Conservation (phyloP, 2,113 vertebrate species). For the Muntiacus reevesi region DNA sequence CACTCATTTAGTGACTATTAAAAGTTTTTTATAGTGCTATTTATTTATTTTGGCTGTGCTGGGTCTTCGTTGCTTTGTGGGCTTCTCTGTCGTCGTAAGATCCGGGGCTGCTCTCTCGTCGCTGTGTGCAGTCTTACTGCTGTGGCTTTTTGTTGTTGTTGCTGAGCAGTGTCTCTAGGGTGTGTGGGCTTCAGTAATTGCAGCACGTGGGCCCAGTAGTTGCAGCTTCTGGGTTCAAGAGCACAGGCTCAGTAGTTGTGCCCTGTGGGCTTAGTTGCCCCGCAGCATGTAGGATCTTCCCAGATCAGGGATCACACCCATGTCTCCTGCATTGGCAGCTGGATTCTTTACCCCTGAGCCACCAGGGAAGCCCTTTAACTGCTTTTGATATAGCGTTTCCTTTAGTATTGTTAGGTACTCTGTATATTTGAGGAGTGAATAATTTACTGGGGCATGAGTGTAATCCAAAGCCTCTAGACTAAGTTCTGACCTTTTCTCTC, state of each 20-base stretch:
- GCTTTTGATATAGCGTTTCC: background rate
- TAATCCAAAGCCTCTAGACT: background rate
- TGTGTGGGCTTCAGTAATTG: background rate
- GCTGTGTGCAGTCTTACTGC: background rate
- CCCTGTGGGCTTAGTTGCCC: background rate
- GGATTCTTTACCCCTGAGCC: background rate
- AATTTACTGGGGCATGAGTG: background rate
- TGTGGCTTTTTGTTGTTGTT: background rate
- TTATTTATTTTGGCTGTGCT: background rate
- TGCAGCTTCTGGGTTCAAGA: background rate
- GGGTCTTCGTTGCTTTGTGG: background rate
- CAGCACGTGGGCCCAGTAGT: background rate
- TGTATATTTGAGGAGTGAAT: background rate
- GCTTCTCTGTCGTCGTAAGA: background rate
- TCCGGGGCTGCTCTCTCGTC: accelerated
- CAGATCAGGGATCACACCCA: background rate
- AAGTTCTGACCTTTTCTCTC: background rate
- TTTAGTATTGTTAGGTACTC: background rate
- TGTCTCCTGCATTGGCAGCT: background rate
- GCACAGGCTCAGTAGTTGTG: background rate
- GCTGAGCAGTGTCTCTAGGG: background rate
- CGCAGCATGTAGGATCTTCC: background rate
- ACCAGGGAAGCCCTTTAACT: background rate
- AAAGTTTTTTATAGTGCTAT: background rate
- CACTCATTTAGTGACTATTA: background rate